phyloP scores from a whole-genome alignment of 30 jellyfish, hydroid and myxozoan species.

The Sanderia malayensis region DNA sequence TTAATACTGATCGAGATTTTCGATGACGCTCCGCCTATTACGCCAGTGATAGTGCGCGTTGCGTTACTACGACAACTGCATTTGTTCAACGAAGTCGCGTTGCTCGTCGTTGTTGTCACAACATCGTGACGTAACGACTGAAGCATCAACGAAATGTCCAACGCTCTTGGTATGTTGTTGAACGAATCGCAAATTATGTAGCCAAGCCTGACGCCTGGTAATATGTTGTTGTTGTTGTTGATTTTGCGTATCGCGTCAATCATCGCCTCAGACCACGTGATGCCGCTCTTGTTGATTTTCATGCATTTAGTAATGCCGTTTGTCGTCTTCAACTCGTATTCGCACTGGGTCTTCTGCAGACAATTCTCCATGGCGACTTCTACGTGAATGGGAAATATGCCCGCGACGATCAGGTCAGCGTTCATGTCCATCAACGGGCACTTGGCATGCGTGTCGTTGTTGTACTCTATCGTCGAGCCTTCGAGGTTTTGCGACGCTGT shows the following conservation, averaged over 20 bases:
- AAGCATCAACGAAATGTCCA: constrained; percentile 31
- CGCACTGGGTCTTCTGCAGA: constrained; percentile 13
- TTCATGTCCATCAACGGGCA: constrained; percentile 51
- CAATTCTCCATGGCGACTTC: constrained; percentile 53
- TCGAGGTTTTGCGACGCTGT: background rate
- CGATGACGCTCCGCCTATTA: constrained; percentile 91
- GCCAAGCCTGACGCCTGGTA: constrained; percentile 67
- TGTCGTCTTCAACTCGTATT: constrained; percentile 1
- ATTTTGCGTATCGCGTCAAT: constrained; percentile 34
- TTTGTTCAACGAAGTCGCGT: constrained; percentile 1
- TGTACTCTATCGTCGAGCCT: constrained; percentile 10
- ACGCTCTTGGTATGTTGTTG: constrained; percentile 46
- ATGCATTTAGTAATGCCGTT: constrained; percentile 38
- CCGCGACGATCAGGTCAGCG: constrained; percentile 57
- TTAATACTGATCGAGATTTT: constrained; percentile 49
- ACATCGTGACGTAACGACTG: constrained; percentile 36
- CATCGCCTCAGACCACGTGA: constrained; percentile 75
- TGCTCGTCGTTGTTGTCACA: background rate
- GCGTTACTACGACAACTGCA: constrained; percentile 47
- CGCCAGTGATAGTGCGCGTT: constrained; percentile 53
- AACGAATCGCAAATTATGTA: constrained; percentile 52
- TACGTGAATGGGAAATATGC: constrained; percentile 68
- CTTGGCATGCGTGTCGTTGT: constrained; percentile 4
- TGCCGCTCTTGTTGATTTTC: constrained; percentile 46
- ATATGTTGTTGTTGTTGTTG: constrained; percentile 23